phyloP scores from a whole-genome alignment of 2,113 vertebrate species.

The Sapajus apella region DNA sequence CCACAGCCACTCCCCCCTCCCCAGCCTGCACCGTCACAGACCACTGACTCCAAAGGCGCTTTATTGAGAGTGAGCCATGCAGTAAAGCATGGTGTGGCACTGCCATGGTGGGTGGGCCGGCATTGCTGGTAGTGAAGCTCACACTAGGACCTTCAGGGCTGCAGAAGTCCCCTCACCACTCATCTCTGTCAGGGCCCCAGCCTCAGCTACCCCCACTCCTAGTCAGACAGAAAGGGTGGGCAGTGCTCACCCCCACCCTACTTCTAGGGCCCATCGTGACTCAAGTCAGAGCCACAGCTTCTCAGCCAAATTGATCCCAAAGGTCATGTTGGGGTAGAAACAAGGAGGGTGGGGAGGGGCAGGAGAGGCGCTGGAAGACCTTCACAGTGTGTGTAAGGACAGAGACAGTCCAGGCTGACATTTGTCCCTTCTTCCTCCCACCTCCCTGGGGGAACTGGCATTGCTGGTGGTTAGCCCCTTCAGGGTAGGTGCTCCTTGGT shows the following conservation, averaged over 20 bases:
- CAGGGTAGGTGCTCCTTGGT: neutral
- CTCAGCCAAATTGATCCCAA: neutral
- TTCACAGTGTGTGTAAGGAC: neutral
- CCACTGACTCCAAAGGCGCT: neutral
- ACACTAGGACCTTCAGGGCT: neutral
- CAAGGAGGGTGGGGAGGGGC: neutral
- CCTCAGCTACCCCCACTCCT: neutral
- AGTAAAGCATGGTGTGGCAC: neutral
- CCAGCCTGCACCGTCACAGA: neutral
- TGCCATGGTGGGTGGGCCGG: neutral
- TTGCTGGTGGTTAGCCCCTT: neutral
- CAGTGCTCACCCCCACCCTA: neutral
- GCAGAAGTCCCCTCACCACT: neutral
- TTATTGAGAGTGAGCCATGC: slow-evolving; percentile 30
- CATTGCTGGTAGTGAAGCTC: neutral
- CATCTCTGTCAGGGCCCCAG: neutral
- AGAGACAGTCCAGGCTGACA: neutral
- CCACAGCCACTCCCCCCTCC: neutral
- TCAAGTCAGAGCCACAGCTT: neutral
- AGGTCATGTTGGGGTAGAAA: neutral
- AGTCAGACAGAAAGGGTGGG: neutral
- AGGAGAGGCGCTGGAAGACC: neutral
- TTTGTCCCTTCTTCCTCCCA: neutral
- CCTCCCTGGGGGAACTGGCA: too few species aligned
- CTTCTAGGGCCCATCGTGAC: neutral